A percentile compares a stretch with the other conserved stretches of the same genome.
phyloP scores from a whole-genome alignment of 1,140 invertebrate genomes.

The Musca domestica region DNA sequence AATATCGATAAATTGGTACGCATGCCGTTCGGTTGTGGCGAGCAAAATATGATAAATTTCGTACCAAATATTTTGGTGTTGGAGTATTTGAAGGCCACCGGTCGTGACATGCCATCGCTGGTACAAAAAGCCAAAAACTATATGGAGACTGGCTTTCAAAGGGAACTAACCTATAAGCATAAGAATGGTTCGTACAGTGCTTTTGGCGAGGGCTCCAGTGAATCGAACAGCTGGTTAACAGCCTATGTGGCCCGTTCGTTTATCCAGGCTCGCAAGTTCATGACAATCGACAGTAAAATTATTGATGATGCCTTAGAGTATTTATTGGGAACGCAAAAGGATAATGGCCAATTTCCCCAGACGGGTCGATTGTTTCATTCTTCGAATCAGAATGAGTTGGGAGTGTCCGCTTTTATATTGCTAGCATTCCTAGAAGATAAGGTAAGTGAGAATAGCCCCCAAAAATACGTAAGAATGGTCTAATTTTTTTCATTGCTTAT shows the following conservation, averaged over 20 bases:
- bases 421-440: constrained; percentile 76
- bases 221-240: constrained; percentile 93
- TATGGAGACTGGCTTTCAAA: constrained; percentile 89
- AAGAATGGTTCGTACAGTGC: constrained; percentile 92
- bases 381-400: constrained; percentile 57
- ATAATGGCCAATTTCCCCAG: constrained; percentile 83
- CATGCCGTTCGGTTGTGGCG: constrained; percentile 88
- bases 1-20: constrained; percentile 74
- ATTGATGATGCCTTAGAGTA: constrained; percentile 74
- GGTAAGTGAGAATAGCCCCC: constrained; percentile 24
- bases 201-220: constrained; percentile 65
- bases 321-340: constrained; percentile 71
- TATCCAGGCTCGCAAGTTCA: constrained; percentile 73
- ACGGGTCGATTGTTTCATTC: constrained; percentile 69
- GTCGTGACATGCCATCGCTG: constrained; percentile 54
- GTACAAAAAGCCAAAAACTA: constrained; percentile 69
- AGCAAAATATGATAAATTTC: constrained; percentile 92
- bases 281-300: constrained; percentile 74
- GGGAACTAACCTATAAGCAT: constrained; percentile 85
- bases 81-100: constrained; percentile 64
- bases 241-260: constrained; percentile 90
- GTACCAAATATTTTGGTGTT: constrained; percentile 86
- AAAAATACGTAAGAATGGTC: constrained; percentile 5
- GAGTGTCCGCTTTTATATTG: constrained; percentile 77
- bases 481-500: constrained; percentile 27